These are phyloP conservation scores for Clytia hemisphaerica DNA, from an alignment of 30 jellyfish, hydroid and myxozoan species.

Conservation along the genomic window DNA sequence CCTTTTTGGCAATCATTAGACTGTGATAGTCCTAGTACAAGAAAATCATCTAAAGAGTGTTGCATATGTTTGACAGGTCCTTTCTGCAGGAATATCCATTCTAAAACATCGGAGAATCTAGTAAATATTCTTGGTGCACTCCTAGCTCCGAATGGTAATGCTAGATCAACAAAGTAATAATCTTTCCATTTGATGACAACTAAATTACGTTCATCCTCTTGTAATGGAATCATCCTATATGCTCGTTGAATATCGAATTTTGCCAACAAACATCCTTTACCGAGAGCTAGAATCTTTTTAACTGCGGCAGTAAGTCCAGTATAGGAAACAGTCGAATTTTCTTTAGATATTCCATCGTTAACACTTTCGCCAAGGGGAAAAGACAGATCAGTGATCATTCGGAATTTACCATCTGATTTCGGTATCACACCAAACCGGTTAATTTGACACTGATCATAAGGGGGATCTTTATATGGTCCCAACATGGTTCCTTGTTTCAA, in stretches of 20 bases:
- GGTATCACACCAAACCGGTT: slow-evolving; percentile 68
- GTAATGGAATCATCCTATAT: slow-evolving; percentile 27
- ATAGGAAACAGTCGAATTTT: slow-evolving; percentile 36
- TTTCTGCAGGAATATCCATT: slow-evolving; percentile 16
- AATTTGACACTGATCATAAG: slow-evolving; percentile 26
- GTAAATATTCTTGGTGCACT: slow-evolving; percentile 64
- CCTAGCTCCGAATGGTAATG: slow-evolving; percentile 67
- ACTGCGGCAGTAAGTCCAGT: slow-evolving; percentile 54
- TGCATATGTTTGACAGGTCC: slow-evolving; percentile 17
- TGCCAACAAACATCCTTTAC: slow-evolving; percentile 45
- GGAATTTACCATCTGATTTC: slow-evolving; percentile 45
- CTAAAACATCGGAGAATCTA: slow-evolving; percentile 51
- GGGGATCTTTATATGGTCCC: slow-evolving; percentile 54
- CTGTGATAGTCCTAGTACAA: slow-evolving; percentile 16
- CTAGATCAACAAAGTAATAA: slow-evolving; percentile 46
- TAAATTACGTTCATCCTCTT: slow-evolving; percentile 7
- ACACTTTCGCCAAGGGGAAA: slow-evolving; percentile 40
- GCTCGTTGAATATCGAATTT: slow-evolving; percentile 41
- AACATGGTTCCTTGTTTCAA: slow-evolving; percentile 34
- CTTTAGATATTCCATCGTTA: slow-evolving; percentile 30
- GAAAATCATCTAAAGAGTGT: slow-evolving; percentile 41
- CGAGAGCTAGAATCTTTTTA: slow-evolving; percentile 5
- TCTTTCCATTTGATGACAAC: slow-evolving; percentile 54
- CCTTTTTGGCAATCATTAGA: slow-evolving; percentile 18
- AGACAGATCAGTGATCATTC: slow-evolving; percentile 49